phyloP scores from a whole-genome alignment of 1,140 invertebrate genomes.

The Drosophila dunni region DNA sequence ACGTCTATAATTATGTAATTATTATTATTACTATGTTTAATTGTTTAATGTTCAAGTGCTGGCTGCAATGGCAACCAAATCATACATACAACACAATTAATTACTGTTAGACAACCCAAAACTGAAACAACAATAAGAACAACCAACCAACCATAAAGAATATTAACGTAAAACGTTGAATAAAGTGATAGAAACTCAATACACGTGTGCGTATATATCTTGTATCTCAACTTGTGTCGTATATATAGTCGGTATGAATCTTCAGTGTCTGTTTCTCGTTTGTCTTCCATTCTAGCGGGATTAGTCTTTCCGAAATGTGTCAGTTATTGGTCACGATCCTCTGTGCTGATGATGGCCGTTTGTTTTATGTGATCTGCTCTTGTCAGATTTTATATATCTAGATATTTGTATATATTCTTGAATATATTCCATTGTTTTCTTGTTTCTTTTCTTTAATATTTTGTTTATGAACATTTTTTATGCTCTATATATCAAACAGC shows the following conservation, averaged over 20 bases:
- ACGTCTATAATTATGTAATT: conserved; percentile 51
- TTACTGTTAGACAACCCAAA: conserved; percentile 49
- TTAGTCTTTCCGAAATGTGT: conserved; percentile 42
- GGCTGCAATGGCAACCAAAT: conserved; percentile 19
- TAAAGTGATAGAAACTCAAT: conserved; percentile 73
- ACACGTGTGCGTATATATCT: conserved; percentile 25
- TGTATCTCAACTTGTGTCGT: conserved; percentile 1
- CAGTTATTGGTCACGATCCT: conserved; percentile 32
- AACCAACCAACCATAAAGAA: conserved; percentile 41
- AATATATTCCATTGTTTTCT: neutral
- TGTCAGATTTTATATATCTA: conserved; percentile 17
- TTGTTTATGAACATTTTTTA: conserved; percentile 7
- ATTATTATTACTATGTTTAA: conserved; percentile 65
- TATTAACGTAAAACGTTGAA: conserved; percentile 76
- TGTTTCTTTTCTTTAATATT: neutral
- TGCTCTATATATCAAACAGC: neutral
- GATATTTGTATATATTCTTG: conserved; percentile 5
- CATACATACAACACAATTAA: conserved; percentile 28
- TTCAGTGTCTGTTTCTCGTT: conserved; percentile 5
- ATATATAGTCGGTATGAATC: conserved; percentile 1
- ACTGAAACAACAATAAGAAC: conserved; percentile 14
- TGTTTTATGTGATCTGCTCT: conserved; percentile 33
- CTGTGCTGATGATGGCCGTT: conserved; percentile 22
- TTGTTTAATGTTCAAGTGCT: conserved; percentile 60
- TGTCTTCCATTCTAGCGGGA: conserved; percentile 33